Evolutionary conservation across 2,113 vertebrate genomes (phyloP).

Genomic region (Gobius niger): DNA sequence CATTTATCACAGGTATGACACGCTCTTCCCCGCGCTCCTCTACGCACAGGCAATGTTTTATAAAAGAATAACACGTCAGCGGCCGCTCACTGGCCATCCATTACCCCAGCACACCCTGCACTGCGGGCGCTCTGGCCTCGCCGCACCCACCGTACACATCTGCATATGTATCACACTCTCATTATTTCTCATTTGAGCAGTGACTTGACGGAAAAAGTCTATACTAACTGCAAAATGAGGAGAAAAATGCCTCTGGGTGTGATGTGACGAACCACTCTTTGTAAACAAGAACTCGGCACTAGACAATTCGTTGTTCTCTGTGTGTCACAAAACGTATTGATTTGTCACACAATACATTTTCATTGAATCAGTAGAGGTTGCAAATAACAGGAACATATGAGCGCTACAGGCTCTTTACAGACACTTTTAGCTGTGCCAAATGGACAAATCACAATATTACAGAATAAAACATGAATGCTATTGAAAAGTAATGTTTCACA

Average conservation of each 20-base stretch:
- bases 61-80: constrained; percentile 82
- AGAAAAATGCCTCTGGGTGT: not conserved
- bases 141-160: constrained; percentile 5
- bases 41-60: constrained; percentile 79
- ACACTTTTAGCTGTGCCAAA: no score
- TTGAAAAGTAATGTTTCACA: no score
- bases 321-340: no score
- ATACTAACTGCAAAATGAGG: not conserved
- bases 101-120: constrained; percentile 66
- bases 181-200: constrained; percentile 1
- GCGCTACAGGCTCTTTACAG: no score
- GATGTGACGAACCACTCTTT: not conserved
- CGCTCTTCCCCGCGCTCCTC: constrained; percentile 69
- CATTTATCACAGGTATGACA: constrained; percentile 80
- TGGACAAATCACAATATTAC: no score
- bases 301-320: no score
- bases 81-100: constrained; percentile 71
- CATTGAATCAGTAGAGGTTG: no score
- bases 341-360: no score
- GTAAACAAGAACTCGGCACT: no score
- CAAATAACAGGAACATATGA: no score
- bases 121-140: constrained; percentile 28
- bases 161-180: constrained; percentile 24
- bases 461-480: no score
- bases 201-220: not conserved